A percentile compares a stretch with the other conserved stretches of the same genome.
These are phyloP conservation scores for Eulacestoma nigropectus DNA, from an alignment of 2,113 vertebrate species.

Conservation along the genomic window DNA sequence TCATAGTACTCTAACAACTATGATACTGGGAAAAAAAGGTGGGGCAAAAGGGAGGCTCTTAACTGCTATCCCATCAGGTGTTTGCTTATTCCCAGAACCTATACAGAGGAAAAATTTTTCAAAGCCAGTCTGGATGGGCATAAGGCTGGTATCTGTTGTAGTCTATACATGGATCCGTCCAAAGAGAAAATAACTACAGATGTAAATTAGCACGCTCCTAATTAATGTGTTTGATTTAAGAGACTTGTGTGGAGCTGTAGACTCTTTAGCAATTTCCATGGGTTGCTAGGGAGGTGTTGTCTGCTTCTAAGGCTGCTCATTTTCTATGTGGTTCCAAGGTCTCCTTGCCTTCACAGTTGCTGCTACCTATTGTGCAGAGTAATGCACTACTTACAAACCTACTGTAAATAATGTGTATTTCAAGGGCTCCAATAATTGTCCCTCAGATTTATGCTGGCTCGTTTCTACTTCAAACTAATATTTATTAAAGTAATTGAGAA, in stretches of 20 bases:
- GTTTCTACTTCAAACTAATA: background rate
- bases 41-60: background rate
- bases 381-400: background rate
- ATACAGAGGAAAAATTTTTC: background rate
- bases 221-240: background rate
- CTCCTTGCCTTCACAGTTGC: background rate
- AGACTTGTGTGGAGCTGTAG: background rate
- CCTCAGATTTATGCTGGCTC: background rate
- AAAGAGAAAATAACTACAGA: background rate
- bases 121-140: background rate
- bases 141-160: background rate
- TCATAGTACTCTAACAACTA: background rate
- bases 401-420: constrained; percentile 18
- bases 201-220: background rate
- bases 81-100: background rate
- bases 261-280: background rate
- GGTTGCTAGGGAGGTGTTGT: background rate
- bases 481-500: constrained; percentile 40
- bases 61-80: background rate
- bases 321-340: background rate
- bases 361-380: background rate
- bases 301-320: background rate
- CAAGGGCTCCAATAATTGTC: constrained; percentile 7
- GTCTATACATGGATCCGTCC: background rate
- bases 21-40: background rate